These are phyloP conservation scores for Camelus bactrianus DNA, from an alignment of 2,113 vertebrate genomes.

Conservation along the genomic window DNA sequence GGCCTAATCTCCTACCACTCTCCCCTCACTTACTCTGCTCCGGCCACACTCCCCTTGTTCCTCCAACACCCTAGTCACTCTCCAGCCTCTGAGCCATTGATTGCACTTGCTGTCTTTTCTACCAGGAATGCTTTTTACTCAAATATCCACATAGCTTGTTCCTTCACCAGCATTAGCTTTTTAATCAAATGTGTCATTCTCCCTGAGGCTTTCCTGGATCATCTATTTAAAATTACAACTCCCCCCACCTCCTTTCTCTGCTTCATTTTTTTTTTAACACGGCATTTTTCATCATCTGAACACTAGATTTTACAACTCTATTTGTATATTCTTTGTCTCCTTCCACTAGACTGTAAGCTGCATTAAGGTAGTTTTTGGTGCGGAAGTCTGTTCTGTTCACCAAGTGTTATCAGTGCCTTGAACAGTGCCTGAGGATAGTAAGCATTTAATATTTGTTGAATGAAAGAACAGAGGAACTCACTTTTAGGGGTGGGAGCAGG, in stretches of 20 bases:
- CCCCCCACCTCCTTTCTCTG: neutral
- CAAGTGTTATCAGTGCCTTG: neutral
- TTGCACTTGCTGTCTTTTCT: neutral
- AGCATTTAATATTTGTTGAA: neutral
- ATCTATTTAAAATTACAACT: neutral
- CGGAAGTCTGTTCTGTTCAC: neutral
- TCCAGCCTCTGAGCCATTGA: neutral
- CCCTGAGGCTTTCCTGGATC: neutral
- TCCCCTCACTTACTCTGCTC: neutral
- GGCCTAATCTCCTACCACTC: neutral
- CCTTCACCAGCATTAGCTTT: neutral
- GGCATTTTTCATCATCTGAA: neutral
- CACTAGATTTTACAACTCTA: neutral
- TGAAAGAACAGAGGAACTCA: conserved; percentile 7
- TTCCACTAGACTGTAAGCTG: neutral
- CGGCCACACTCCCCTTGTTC: neutral
- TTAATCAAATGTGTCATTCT: neutral
- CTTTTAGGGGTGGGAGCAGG: neutral
- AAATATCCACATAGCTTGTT: neutral
- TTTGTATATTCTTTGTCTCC: neutral
- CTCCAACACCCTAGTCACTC: neutral
- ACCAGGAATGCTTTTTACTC: neutral
- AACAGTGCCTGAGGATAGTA: neutral
- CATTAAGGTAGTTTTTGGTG: neutral
- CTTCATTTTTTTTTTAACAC: neutral